Evolutionary conservation across 35 echinoderm and acorn worm species (phyloP), one percentile per base, ranked within the genome.

Genomic region (Lytechinus pictus): DNA sequence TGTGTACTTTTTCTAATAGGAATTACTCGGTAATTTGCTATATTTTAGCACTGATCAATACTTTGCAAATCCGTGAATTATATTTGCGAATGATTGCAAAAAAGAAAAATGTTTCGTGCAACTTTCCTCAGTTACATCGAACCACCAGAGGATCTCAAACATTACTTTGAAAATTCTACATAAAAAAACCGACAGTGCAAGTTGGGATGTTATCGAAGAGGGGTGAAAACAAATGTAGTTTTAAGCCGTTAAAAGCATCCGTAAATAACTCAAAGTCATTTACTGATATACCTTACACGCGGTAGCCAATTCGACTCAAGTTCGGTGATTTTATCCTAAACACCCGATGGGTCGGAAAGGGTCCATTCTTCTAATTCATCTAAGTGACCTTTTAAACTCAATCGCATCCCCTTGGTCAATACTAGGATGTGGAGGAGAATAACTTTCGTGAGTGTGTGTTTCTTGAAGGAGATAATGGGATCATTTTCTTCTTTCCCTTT

Each of bases 221-320:
- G 66, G 14, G 66, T 16, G 66, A 79, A 79, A 24, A 24, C 19
- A 16, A 79, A 16, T 79, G 66, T 79, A 24, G 66, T 52, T 90
- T 27, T 90, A 90, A 90, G 88, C 88, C 52, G 88, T 52, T 90
- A 52, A 90, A 90, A 90, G 88, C 88, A 33, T 21, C 11, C 27
- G 33, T 54, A 90, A 28, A 90, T 90, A 90, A 54, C 88, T 90
- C 88, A 12, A 9, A 90, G 88, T 12, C 88, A 90, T 90, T 90
- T 90, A 28, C 29, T 90, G 66, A 5, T 4, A 24, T 16, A 24
- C 16, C n/a, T 79, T 79, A 79, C 66, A 79, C 21, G n/a, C 19
- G 19, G 66, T 79, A 16, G 21, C 66, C 66, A 16, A 79, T 79
- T 79, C 66, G 66, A 7, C 66, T 79, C 66, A 79, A 79, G 66